These are phyloP conservation scores for Chelon labrosus DNA, from an alignment of 2,797 vertebrate genomes.

Conservation along the genomic window DNA sequence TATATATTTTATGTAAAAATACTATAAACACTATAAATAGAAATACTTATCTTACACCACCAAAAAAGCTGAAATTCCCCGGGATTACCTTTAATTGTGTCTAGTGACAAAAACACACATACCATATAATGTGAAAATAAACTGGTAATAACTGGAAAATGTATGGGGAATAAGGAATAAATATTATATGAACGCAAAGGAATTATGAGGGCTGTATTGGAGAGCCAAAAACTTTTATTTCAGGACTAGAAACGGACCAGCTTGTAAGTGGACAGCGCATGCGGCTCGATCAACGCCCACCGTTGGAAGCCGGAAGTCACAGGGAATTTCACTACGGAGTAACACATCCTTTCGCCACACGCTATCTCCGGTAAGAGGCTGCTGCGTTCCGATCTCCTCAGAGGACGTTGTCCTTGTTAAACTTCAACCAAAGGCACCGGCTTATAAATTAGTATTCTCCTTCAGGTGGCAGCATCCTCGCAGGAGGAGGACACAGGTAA, in stretches of 20 bases:
- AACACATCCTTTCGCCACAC: fast-evolving
- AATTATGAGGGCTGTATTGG: background rate
- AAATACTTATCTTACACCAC: too few species aligned
- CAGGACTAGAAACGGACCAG: background rate
- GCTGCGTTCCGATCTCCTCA: fast-evolving
- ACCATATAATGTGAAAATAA: background rate
- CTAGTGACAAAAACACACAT: background rate
- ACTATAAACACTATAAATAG: too few species aligned
- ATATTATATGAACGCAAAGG: background rate
- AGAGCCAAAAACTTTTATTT: background rate
- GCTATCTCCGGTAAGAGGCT: slow-evolving; percentile 1
- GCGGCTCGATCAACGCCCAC: slow-evolving; percentile 1
- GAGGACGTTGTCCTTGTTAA: slow-evolving; percentile 36
- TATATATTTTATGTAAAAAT: too few species aligned
- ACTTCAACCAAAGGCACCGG: slow-evolving; percentile 18
- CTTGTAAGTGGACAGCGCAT: slow-evolving; percentile 30
- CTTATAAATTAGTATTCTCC: fast-evolving
- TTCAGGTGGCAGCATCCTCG: slow-evolving; percentile 16
- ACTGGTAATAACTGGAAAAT: too few species aligned
- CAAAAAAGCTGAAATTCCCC: background rate
- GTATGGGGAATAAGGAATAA: background rate
- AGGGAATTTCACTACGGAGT: background rate
- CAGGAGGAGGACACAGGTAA: slow-evolving; percentile 43
- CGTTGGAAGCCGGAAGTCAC: slow-evolving; percentile 1
- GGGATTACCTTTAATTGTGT: background rate